Evolutionary conservation across 2,113 vertebrate species (phyloP).

Genomic region (Calypte anna): DNA sequence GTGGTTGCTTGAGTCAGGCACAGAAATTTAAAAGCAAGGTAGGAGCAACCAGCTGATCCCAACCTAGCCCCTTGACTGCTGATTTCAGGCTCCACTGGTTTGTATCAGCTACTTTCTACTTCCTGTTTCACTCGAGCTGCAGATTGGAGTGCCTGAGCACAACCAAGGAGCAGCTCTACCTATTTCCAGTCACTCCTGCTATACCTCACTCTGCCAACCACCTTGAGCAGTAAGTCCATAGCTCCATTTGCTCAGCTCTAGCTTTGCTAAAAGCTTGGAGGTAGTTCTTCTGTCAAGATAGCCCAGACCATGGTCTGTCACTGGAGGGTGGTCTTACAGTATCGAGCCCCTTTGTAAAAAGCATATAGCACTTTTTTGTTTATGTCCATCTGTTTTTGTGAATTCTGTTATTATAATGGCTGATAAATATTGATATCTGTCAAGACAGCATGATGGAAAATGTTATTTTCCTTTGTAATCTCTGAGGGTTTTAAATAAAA

Average conservation of each 20-base stretch:
- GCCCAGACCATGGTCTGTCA: not conserved
- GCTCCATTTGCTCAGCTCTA: not conserved
- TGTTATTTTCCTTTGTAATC: not conserved
- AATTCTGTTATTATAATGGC: not conserved
- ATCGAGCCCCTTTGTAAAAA: not conserved
- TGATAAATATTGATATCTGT: not conserved
- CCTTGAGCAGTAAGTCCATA: accelerated
- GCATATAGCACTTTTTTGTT: not conserved
- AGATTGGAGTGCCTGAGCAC: not conserved
- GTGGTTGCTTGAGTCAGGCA: not conserved
- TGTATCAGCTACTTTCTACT: not conserved
- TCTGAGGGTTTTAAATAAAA: not conserved
- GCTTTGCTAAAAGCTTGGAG: not conserved
- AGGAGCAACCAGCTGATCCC: not conserved
- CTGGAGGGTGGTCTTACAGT: not conserved
- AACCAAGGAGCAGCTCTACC: not conserved
- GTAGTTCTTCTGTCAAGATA: not conserved
- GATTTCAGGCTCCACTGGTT: not conserved
- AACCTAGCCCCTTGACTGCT: not conserved
- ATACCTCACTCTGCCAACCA: not conserved
- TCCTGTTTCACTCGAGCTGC: not conserved
- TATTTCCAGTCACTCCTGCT: not conserved
- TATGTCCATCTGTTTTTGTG: not conserved
- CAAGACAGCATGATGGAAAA: not conserved
- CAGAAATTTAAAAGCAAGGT: not conserved